Conservation (phyloP, 1,140 invertebrate species). For the Planococcus citri region DNA sequence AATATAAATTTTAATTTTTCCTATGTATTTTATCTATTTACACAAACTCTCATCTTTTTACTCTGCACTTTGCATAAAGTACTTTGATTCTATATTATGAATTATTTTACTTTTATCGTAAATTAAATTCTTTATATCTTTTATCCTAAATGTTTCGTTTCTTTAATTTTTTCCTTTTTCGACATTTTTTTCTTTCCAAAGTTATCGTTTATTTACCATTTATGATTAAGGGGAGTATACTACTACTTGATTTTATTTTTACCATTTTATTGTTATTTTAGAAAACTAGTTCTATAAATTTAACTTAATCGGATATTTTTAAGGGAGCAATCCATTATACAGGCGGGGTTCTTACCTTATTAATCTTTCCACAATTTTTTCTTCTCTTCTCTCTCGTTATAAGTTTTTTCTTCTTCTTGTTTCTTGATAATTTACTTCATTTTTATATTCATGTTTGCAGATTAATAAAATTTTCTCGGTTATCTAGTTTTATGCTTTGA, state of each 20-base stretch:
- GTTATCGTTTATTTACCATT: background rate
- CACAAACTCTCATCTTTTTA: background rate
- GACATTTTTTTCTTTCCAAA: background rate
- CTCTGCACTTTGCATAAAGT: background rate
- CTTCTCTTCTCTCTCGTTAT: background rate
- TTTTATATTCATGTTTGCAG: constrained; percentile 3
- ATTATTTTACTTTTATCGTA: background rate
- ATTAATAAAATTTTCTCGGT: constrained; percentile 2
- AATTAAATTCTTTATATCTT: background rate
- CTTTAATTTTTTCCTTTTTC: background rate
- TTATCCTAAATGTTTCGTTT: background rate
- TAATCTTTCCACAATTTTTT: background rate
- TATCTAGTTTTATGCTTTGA: background rate
- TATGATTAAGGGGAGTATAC: background rate
- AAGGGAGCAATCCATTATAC: background rate
- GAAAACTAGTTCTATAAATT: background rate
- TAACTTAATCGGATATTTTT: background rate
- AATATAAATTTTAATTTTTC: background rate
- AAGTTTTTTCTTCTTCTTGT: background rate
- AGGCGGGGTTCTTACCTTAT: background rate
- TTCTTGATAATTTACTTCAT: background rate
- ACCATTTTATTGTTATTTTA: background rate
- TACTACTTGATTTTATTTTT: background rate
- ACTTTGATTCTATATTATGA: background rate
- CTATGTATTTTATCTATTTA: background rate